Conservation (phyloP, 2,888 invertebrate genomes). For the Rhopalosiphum nymphaeae region DNA sequence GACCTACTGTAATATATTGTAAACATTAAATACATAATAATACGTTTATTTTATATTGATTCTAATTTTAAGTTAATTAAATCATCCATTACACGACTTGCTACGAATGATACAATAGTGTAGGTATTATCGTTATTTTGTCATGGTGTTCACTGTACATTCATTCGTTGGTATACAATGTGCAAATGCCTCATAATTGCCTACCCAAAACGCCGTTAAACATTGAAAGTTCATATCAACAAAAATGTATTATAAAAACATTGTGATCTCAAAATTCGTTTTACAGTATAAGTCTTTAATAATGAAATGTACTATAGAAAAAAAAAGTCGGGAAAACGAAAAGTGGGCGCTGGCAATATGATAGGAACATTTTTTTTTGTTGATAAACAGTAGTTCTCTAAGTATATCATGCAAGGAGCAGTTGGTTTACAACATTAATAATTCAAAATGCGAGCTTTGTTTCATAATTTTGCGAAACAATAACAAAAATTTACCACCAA, state of each 20-base stretch:
- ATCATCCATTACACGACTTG: neutral
- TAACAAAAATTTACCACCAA: no score
- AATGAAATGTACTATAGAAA: no score
- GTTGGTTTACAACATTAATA: no score
- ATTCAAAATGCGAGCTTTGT: no score
- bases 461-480: no score
- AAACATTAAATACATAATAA: conserved; percentile 68
- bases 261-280: no score
- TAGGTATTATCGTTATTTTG: neutral
- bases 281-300: no score
- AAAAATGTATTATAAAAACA: neutral
- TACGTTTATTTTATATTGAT: neutral
- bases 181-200: neutral
- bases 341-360: no score
- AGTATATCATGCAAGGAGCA: no score
- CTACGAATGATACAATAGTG: neutral
- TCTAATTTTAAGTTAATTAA: neutral
- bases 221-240: neutral
- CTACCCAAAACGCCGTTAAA: neutral
- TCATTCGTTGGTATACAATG: neutral
- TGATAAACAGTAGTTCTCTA: no score
- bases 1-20: neutral
- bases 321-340: no score
- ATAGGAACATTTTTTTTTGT: no score
- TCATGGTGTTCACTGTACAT: neutral